Conservation (phyloP, 2,797 vertebrate species). For the Myotis myotis region DNA sequence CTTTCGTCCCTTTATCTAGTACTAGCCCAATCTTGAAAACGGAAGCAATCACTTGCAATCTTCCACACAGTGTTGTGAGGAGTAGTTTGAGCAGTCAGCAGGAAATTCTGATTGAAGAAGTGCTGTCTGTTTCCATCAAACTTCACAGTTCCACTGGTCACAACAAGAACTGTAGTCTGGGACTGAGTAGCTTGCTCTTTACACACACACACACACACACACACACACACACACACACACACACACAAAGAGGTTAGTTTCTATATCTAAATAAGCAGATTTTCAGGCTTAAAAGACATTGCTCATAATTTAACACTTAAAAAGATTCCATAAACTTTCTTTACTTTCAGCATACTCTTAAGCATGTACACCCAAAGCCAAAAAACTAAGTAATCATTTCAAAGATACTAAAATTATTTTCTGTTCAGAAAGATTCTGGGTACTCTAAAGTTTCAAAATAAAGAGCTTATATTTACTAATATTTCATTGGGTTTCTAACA, state of each 20-base stretch:
- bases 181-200: conserved; percentile 96
- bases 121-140: conserved; percentile 96
- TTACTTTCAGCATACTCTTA: neutral
- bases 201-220: conserved; percentile 61
- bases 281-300: neutral
- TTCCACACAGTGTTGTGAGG: conserved; percentile 95
- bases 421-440: neutral
- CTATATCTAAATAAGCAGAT: conserved; percentile 60
- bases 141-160: conserved; percentile 94
- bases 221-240: neutral
- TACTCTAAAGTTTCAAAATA: conserved; percentile 44
- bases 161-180: conserved; percentile 94
- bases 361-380: neutral
- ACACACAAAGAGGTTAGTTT: conserved; percentile 56
- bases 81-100: conserved; percentile 92
- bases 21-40: conserved; percentile 95
- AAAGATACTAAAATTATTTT: conserved; percentile 46
- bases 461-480: neutral
- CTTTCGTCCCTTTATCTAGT: conserved; percentile 64
- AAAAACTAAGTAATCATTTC: conserved; percentile 33
- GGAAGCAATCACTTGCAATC: conserved; percentile 97
- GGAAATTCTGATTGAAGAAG: conserved; percentile 97
- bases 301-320: neutral
- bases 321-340: neutral
- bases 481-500: conserved; percentile 29